Conservation (phyloP, 2,113 vertebrate species). For the Sinocyclocheilus anophthalmus region DNA sequence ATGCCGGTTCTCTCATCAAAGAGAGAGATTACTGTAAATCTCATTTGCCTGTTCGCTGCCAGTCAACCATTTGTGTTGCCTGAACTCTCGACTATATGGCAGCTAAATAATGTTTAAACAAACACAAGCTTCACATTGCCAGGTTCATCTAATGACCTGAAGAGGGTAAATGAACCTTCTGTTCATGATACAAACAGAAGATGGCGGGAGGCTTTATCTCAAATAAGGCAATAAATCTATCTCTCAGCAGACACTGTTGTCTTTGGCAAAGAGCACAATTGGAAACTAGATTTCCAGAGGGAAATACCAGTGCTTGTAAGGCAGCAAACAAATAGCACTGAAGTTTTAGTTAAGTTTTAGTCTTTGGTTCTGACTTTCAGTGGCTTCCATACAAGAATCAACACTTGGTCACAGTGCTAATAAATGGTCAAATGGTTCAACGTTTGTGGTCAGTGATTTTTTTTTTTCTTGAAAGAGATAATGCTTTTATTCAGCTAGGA, state of each 20-base stretch:
- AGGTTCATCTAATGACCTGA: neutral
- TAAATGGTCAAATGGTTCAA: neutral
- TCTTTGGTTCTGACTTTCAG: neutral
- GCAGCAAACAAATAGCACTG: neutral
- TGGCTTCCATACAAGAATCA: neutral
- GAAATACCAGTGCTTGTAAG: neutral
- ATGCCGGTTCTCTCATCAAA: neutral
- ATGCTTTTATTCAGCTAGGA: neutral
- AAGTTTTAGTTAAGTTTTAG: neutral
- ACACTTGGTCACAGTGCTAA: neutral
- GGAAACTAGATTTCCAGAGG: neutral
- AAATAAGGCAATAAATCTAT: neutral
- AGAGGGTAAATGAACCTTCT: neutral
- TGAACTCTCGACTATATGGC: neutral
- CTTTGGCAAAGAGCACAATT: neutral
- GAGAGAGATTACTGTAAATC: slow-evolving; percentile 23
- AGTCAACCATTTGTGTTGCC: slow-evolving; percentile 13
- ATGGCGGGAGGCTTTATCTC: neutral
- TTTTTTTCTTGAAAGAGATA: neutral
- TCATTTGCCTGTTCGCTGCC: slow-evolving; percentile 1
- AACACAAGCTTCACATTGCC: neutral
- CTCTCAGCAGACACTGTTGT: neutral
- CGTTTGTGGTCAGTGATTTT: neutral
- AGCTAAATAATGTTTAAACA: slow-evolving; percentile 9
- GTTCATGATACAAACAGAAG: slow-evolving; percentile 8